Base-by-base conservation (phyloP, 1,140 invertebrate species). In the Bombus confusus region DNA sequence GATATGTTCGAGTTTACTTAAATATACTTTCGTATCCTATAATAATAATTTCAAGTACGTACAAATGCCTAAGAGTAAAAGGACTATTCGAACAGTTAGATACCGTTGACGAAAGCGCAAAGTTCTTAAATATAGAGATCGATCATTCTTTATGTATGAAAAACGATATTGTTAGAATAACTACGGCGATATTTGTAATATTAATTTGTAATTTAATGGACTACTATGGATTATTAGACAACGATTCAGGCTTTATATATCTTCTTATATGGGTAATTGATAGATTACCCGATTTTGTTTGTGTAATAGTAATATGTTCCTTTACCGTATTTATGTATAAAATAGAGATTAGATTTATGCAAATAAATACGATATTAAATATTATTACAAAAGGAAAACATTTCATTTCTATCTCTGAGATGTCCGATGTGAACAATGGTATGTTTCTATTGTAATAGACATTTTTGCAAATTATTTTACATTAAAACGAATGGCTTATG, bases 171-270 rank as follows among this genome's bases (percentile, higher is more conserved):
- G 37, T 75, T 31, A 62, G 28, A 39, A 74, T 81, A 8, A 81
- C 22, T 31, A 75, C 6, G n/a, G 25, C 34, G 8, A 39, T 59
- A 31, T 75, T 85, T n/a, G 12, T 57, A 18, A 0, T n/a, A 22
- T 9, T 85, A 57, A 39, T 37, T 1, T 74, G n/a, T 25, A 81
- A 85, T 52, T 59, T 85, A 43, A 22, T 81, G 43, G 79, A 85
- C 47, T 85, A 85, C 18, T 85, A 85, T n/a, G 84, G 57, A 39
- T 37, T 74, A 34, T 37, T 66, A n/a, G 71, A 75, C 6, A 68
- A 74, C 13, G 13, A 72, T n/a, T 31, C 22, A 22, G 15, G 28
- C 25, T 68, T 59, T 31, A 43, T 34, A 34, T 75, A 85, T 25
- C 22, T 80, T 57, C 9, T 85, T 6, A 59, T 39, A 52, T 85